Conservation (phyloP, 1,140 invertebrate species). For the Drosophila novamexicana region DNA sequence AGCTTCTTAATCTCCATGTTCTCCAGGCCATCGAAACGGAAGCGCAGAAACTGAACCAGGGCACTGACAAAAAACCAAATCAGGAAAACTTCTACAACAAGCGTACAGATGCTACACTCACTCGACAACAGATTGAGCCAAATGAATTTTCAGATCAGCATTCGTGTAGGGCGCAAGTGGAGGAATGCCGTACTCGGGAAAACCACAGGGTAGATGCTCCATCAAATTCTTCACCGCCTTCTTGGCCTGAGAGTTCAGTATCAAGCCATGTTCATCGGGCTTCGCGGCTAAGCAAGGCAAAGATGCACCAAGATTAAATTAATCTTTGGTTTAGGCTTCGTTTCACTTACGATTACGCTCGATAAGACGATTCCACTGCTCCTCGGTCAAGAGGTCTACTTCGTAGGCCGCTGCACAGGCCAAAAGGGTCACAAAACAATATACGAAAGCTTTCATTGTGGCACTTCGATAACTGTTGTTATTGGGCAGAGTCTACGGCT, state of each 20-base stretch:
- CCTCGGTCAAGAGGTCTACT: conserved; percentile 59
- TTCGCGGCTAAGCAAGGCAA: conserved; percentile 31
- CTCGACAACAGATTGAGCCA: conserved; percentile 71
- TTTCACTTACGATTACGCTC: conserved; percentile 62
- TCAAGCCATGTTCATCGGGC: conserved; percentile 64
- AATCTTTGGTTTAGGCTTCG: background rate
- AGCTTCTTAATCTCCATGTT: conserved; percentile 70
- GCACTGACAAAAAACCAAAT: conserved; percentile 12
- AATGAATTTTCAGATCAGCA: conserved; percentile 67
- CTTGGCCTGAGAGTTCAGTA: conserved; percentile 74
- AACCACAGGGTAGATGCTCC: conserved; percentile 74
- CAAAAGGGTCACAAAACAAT: conserved; percentile 66
- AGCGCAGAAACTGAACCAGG: conserved; percentile 72
- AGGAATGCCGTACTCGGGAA: conserved; percentile 69
- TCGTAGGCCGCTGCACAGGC: conserved; percentile 71
- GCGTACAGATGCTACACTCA: conserved; percentile 41
- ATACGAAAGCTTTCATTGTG: conserved; percentile 64
- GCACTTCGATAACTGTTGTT: conserved; percentile 38
- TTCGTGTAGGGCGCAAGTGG: conserved; percentile 81
- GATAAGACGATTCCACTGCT: conserved; percentile 67
- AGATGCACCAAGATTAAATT: conserved; percentile 2
- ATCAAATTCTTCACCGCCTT: conserved; percentile 68
- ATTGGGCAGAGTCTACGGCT: conserved; percentile 20
- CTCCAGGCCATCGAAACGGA: conserved; percentile 79
- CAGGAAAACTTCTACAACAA: background rate